Percentiles rank a stretch among this genome's conserved stretches.
These are phyloP conservation scores for Thunnus maccoyii DNA, from an alignment of 2,113 vertebrate species.

Conservation along the genomic window DNA sequence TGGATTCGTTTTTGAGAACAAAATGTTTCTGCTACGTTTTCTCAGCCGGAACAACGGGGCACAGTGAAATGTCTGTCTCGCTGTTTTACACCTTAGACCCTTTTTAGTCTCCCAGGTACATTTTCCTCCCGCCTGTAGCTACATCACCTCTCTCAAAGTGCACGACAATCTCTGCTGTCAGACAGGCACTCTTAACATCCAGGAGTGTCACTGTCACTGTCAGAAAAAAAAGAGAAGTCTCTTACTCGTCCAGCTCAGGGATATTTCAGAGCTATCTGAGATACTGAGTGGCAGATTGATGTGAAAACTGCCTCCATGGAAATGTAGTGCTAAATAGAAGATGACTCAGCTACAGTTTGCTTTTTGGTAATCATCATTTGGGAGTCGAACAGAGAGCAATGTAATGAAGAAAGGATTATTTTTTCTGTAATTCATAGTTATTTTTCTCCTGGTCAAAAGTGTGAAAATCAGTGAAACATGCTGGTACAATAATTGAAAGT, in stretches of 20 bases:
- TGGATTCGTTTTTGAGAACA: constrained; percentile 35
- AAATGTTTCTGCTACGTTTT: constrained; percentile 36
- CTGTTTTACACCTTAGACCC: constrained; percentile 28
- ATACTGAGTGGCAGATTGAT: constrained; percentile 19
- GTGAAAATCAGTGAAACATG: background rate
- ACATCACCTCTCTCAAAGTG: constrained; percentile 14
- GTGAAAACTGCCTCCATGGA: constrained; percentile 1
- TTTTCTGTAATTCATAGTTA: too few relatives aligned
- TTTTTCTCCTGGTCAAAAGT: background rate
- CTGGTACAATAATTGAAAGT: background rate
- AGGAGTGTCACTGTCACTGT: background rate
- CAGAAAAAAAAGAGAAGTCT: constrained; percentile 32
- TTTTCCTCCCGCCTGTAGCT: constrained; percentile 20
- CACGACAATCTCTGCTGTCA: constrained; percentile 3
- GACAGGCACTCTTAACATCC: constrained; percentile 3
- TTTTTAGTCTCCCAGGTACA: constrained; percentile 13
- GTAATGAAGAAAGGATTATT: too few relatives aligned
- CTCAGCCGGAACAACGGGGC: constrained; percentile 11
- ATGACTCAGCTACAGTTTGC: background rate
- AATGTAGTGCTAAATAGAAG: constrained; percentile 22
- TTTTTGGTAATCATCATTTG: background rate
- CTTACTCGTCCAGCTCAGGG: constrained; percentile 25
- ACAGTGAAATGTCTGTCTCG: constrained; percentile 35
- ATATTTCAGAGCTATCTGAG: constrained; percentile 4
- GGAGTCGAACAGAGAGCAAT: constrained; percentile 7